phyloP scores from a whole-genome alignment of 2,797 vertebrate species.

The Oceanodroma leucorhoa region DNA sequence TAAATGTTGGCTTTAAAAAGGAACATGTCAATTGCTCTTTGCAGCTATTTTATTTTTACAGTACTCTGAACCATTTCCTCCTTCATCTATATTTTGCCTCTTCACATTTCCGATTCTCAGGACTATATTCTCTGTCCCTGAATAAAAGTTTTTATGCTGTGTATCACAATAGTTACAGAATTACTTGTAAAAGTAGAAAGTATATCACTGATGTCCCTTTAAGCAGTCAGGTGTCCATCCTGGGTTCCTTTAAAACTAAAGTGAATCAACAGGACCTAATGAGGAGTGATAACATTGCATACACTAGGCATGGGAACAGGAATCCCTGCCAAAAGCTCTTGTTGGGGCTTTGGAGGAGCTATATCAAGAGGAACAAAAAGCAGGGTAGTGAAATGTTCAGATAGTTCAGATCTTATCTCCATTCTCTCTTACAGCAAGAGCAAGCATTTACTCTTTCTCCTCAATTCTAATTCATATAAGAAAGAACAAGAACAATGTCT shows the following conservation, averaged over 20 bases:
- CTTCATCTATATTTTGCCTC: neutral
- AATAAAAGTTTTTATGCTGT: neutral
- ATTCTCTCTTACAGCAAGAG: neutral
- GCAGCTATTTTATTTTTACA: slow-evolving; percentile 15
- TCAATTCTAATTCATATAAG: neutral
- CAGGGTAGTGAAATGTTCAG: neutral
- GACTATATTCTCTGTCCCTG: neutral
- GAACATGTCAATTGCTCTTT: neutral
- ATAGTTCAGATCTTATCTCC: neutral
- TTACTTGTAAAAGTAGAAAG: neutral
- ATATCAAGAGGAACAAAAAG: neutral
- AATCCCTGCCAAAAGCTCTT: neutral
- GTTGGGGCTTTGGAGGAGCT: neutral
- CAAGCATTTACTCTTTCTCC: neutral
- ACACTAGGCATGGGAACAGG: neutral
- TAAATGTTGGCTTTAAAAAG: neutral
- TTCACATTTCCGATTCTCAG: neutral
- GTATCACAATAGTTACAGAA: neutral
- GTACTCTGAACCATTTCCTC: neutral
- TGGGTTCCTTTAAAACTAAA: neutral
- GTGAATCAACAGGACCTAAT: neutral
- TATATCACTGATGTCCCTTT: neutral
- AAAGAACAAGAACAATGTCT: neutral
- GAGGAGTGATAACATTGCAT: neutral
- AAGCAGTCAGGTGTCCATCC: neutral